These are phyloP conservation scores for Leiothrix lutea DNA, from an alignment of 2,113 vertebrate genomes.

Conservation along the genomic window DNA sequence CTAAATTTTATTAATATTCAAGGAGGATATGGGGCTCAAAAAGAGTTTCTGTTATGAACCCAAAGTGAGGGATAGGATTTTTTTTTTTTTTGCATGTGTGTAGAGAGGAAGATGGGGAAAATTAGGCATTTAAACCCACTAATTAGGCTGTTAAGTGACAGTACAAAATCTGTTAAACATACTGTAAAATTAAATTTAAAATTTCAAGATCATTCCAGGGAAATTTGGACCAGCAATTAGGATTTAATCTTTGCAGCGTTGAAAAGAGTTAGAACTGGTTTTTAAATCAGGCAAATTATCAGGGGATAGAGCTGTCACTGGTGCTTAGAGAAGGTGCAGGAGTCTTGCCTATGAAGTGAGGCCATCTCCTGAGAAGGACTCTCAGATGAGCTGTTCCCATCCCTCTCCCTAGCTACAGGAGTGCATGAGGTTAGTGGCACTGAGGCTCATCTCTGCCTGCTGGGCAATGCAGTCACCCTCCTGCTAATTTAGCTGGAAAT, in stretches of 20 bases:
- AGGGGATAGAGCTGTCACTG: background rate
- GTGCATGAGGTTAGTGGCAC: rapidly evolving
- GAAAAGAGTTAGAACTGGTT: background rate
- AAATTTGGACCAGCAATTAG: background rate
- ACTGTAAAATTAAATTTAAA: conserved; percentile 11
- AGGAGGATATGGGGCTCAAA: background rate
- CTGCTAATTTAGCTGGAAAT: background rate
- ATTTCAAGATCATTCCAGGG: background rate
- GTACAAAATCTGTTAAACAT: background rate
- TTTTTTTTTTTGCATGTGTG: background rate
- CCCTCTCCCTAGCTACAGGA: no score
- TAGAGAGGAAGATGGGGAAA: background rate
- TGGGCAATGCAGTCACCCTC: rapidly evolving
- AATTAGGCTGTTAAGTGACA: background rate
- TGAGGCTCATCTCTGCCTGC: background rate
- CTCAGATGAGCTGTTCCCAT: rapidly evolving
- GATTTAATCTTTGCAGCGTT: background rate
- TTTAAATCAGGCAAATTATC: background rate
- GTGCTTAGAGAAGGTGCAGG: background rate
- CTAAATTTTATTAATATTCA: background rate
- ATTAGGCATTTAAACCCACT: background rate
- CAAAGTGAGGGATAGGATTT: background rate
- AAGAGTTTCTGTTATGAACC: background rate
- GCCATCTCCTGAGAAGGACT: background rate
- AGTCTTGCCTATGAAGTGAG: rapidly evolving